These are phyloP conservation scores for Cyprinodon variegatus DNA, from an alignment of 2,113 vertebrate genomes.

Conservation along the genomic window DNA sequence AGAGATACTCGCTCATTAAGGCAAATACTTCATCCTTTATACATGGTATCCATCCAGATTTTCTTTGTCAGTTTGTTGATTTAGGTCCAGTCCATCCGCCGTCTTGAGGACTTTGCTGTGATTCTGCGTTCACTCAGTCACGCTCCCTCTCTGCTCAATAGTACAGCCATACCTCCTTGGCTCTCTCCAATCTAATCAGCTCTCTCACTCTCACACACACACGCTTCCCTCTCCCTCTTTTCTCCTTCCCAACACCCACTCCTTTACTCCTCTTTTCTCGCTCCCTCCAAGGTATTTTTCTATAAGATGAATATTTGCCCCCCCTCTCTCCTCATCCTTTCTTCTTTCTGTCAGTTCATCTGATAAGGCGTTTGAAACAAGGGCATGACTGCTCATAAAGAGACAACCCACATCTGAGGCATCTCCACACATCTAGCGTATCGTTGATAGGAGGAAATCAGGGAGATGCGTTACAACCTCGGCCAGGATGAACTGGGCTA, in stretches of 20 bases:
- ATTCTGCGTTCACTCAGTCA: slow-evolving; percentile 77
- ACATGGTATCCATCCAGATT: slow-evolving; percentile 50
- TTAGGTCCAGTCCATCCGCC: slow-evolving; percentile 56
- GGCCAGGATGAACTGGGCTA: slow-evolving; percentile 56
- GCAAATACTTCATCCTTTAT: slow-evolving; percentile 36
- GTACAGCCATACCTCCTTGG: slow-evolving; percentile 75
- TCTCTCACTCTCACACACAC: slow-evolving; percentile 54
- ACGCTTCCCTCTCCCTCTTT: slow-evolving; percentile 45
- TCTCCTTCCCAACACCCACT: slow-evolving; percentile 55
- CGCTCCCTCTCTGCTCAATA: slow-evolving; percentile 76
- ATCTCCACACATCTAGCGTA: slow-evolving; percentile 1
- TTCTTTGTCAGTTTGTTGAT: slow-evolving; percentile 68
- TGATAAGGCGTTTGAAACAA: slow-evolving; percentile 61
- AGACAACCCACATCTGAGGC: slow-evolving; percentile 34
- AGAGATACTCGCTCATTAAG: slow-evolving; percentile 56
- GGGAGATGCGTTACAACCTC: slow-evolving; percentile 45
- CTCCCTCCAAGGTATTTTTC: slow-evolving; percentile 68
- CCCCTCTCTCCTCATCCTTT: slow-evolving; percentile 15
- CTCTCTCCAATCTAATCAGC: slow-evolving; percentile 81
- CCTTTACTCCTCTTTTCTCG: slow-evolving; percentile 33
- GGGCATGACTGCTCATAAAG: slow-evolving; percentile 29
- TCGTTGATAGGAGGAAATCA: slow-evolving; percentile 32
- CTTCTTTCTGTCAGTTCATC: slow-evolving; percentile 52
- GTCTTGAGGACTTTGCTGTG: slow-evolving; percentile 70
- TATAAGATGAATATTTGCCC: slow-evolving; percentile 71